Conservation (phyloP, 2,797 vertebrate species). For the Lithobates pipiens region DNA sequence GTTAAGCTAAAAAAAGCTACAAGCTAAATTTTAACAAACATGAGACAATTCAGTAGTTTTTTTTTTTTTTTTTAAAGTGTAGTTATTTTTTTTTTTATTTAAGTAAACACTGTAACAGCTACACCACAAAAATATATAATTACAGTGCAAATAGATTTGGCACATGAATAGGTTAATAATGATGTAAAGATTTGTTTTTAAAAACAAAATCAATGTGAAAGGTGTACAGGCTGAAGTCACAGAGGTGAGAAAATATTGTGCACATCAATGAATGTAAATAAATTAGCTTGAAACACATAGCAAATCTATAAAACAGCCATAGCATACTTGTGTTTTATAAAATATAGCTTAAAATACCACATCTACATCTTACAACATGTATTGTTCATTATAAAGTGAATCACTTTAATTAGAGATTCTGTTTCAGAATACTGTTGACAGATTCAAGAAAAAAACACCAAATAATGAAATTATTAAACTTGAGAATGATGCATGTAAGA, state of each 20-base stretch:
- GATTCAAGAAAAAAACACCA: background rate
- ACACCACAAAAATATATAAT: slow-evolving; percentile 86
- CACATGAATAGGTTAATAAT: slow-evolving; percentile 70
- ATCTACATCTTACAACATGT: background rate
- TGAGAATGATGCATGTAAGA: background rate
- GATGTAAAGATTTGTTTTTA: slow-evolving; percentile 60
- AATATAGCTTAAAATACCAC: slow-evolving; percentile 11
- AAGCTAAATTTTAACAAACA: background rate
- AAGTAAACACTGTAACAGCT: slow-evolving; percentile 76
- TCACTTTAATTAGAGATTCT: background rate
- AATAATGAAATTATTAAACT: background rate
- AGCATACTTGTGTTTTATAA: background rate
- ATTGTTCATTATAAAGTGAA: slow-evolving; percentile 22
- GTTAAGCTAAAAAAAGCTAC: no score
- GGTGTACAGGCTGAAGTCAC: slow-evolving; percentile 4
- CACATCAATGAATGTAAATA: slow-evolving; percentile 30
- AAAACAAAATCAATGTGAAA: slow-evolving; percentile 52
- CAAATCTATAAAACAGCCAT: background rate
- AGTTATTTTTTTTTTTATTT: slow-evolving; percentile 67
- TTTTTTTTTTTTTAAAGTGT: slow-evolving; percentile 51
- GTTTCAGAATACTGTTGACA: slow-evolving; percentile 13
- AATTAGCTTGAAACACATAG: slow-evolving; percentile 4
- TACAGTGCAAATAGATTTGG: slow-evolving; percentile 85
- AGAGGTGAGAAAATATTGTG: slow-evolving; percentile 30
- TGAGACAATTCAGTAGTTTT: background rate